phyloP scores from a whole-genome alignment of 2,113 vertebrate species.

The Chunga burmeisteri region DNA sequence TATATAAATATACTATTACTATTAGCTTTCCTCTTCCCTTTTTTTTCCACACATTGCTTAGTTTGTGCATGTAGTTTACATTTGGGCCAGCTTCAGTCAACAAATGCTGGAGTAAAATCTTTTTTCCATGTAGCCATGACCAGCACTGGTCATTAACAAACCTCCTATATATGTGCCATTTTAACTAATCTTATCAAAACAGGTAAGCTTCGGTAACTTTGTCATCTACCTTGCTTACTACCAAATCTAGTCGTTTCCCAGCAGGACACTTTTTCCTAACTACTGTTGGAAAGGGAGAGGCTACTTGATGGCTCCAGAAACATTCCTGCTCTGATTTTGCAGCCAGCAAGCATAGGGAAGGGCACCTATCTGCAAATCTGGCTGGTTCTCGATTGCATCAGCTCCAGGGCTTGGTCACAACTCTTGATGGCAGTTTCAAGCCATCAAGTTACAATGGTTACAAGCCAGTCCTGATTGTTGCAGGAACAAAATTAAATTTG shows the following conservation, averaged over 20 bases:
- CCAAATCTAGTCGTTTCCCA: background rate
- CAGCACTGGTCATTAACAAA: background rate
- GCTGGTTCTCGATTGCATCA: background rate
- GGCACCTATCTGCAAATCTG: background rate
- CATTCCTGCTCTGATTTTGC: background rate
- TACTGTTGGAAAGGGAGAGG: background rate
- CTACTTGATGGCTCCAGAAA: background rate
- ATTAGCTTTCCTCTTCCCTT: background rate
- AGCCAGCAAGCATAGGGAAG: background rate
- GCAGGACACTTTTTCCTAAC: background rate
- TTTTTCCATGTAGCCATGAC: background rate
- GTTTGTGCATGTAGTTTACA: background rate
- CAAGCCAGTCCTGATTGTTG: slow-evolving; percentile 77
- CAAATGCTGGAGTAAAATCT: background rate
- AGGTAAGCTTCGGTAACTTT: background rate
- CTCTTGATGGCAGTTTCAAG: slow-evolving; percentile 67
- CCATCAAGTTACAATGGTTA: slow-evolving; percentile 1
- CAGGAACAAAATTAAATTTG: slow-evolving; percentile 74
- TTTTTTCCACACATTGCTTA: background rate
- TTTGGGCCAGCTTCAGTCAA: background rate
- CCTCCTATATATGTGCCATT: background rate
- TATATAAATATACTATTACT: background rate
- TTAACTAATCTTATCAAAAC: background rate
- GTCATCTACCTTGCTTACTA: background rate
- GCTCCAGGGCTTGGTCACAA: slow-evolving; percentile 17